Conservation (phyloP, 2,113 vertebrate species). For the Ceyx margarethae region DNA sequence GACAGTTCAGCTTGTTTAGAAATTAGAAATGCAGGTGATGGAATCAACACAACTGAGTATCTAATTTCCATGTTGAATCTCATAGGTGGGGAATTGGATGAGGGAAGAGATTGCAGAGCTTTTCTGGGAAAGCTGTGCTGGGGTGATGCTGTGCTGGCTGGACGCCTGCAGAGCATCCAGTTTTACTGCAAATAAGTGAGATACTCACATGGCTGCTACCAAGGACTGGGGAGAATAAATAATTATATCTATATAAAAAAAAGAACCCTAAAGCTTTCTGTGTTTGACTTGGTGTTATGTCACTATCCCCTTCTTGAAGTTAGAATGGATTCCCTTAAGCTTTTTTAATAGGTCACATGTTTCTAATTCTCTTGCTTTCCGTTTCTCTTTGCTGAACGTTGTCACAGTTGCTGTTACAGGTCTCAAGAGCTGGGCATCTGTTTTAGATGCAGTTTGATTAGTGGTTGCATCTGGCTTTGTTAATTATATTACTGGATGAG, state of each 20-base stretch:
- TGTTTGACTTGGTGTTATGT: neutral
- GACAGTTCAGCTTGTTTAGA: neutral
- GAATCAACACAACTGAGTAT: neutral
- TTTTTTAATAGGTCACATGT: neutral
- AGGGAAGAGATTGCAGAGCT: neutral
- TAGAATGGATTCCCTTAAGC: neutral
- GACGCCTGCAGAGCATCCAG: neutral
- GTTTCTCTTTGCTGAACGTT: neutral
- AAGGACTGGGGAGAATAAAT: neutral
- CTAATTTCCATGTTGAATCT: accelerated
- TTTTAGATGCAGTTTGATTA: neutral
- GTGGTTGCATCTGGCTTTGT: neutral
- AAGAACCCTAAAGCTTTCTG: neutral
- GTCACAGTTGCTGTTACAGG: neutral
- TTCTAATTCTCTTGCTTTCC: neutral
- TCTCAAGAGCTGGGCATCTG: neutral
- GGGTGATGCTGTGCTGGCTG: neutral
- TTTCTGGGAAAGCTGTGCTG: neutral
- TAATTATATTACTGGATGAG: neutral
- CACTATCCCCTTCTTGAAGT: neutral
- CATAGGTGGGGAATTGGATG: accelerated
- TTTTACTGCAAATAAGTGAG: neutral
- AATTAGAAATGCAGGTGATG: neutral
- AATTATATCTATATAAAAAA: neutral
- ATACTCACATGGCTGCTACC: neutral